These are phyloP conservation scores for Nymphalis polychloros DNA, from an alignment of 2,888 invertebrate species.

Conservation along the genomic window DNA sequence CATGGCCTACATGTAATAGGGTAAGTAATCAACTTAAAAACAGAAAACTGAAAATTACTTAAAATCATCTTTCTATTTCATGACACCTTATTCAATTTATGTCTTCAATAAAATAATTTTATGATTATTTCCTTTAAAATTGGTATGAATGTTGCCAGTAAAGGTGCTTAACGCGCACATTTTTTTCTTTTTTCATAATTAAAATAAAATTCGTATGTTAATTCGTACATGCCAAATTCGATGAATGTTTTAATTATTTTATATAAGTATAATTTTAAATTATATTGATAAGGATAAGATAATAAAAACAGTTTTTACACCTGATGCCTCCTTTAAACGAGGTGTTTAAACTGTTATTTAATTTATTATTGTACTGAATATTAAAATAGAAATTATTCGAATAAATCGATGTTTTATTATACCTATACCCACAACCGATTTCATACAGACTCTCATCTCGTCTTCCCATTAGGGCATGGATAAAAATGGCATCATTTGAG, in stretches of 20 bases:
- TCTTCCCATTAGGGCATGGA: background rate
- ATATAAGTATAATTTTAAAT: conserved; percentile 44
- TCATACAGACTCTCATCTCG: background rate
- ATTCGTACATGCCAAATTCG: conserved; percentile 49
- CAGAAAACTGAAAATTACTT: too few species aligned
- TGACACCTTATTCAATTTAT: too few species aligned
- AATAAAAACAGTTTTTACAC: conserved; percentile 73
- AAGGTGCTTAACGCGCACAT: conserved; percentile 39
- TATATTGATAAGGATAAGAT: conserved; percentile 50
- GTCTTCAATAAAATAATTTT: conserved; percentile 8
- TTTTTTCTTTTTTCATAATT: background rate
- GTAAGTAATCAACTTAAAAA: too few species aligned
- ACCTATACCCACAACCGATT: conserved; percentile 10
- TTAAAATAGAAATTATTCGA: conserved; percentile 76
- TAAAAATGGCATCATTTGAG: too few species aligned
- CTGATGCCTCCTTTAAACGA: conserved; percentile 64
- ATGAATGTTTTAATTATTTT: conserved; percentile 42
- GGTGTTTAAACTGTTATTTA: conserved; percentile 76
- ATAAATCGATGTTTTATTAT: conserved; percentile 50
- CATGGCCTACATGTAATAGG: too few species aligned
- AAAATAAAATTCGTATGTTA: conserved; percentile 6
- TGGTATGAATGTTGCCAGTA: conserved; percentile 29
- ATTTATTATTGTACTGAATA: conserved; percentile 75
- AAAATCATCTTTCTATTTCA: too few species aligned
- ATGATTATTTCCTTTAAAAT: conserved; percentile 1